A percentile compares a stretch with the other conserved stretches of the same genome.
These are phyloP conservation scores for Acanthosoma haemorrhoidale DNA, from an alignment of 2,888 invertebrate genomes.

Conservation along the genomic window DNA sequence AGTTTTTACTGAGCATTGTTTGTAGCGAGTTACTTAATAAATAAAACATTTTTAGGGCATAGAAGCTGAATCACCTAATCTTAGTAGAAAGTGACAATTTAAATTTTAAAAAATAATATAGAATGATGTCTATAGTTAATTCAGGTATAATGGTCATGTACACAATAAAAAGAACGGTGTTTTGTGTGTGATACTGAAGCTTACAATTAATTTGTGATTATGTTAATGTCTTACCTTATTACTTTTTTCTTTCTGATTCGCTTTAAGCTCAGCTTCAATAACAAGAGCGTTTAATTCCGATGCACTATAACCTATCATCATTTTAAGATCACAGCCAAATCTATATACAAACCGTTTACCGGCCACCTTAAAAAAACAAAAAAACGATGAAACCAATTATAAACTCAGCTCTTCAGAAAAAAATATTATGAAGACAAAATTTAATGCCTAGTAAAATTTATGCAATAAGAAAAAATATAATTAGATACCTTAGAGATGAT, in stretches of 20 bases:
- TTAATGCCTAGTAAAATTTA: not conserved
- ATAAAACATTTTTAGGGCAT: too few relatives aligned
- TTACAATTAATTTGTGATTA: not conserved
- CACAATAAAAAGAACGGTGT: too few relatives aligned
- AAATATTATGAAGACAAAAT: not conserved
- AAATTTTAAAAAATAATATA: too few relatives aligned
- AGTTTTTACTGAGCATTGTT: too few relatives aligned
- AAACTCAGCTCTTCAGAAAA: too few relatives aligned
- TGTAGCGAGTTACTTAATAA: too few relatives aligned
- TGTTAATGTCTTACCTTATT: not conserved
- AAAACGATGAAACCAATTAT: not conserved
- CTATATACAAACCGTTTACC: conserved; percentile 83
- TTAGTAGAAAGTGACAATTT: too few relatives aligned
- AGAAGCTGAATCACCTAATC: too few relatives aligned
- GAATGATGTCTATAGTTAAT: too few relatives aligned
- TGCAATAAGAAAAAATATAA: not conserved
- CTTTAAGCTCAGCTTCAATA: conserved; percentile 47
- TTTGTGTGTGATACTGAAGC: not conserved
- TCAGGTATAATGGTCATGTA: too few relatives aligned
- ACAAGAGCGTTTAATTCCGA: conserved; percentile 74
- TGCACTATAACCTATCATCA: conserved; percentile 77
- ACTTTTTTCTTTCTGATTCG: conserved; percentile 6
- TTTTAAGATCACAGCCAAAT: conserved; percentile 88
- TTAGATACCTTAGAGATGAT: conserved; percentile 79
- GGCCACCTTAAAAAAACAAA: conserved; percentile 44